A percentile compares a stretch with the other conserved stretches of the same genome.
These are phyloP conservation scores for Berghia stephanieae DNA, from an alignment of 1,140 invertebrate species.

Conservation along the genomic window DNA sequence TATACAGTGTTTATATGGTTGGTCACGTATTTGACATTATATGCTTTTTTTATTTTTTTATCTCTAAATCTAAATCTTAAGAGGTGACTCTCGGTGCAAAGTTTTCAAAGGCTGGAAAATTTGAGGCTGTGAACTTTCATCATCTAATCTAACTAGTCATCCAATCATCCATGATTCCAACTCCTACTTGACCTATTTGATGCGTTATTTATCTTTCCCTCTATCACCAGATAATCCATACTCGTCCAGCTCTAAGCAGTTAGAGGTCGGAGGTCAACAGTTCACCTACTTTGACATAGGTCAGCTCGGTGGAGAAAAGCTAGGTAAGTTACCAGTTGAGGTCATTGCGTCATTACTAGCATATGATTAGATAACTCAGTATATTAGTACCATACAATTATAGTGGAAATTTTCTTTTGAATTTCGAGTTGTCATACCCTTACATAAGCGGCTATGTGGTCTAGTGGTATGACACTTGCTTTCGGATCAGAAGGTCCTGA, in stretches of 20 bases:
- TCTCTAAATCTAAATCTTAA: too few relatives aligned
- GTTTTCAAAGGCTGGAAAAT: too few relatives aligned
- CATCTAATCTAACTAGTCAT: too few relatives aligned
- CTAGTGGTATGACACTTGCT: too few relatives aligned
- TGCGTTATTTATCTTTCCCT: background rate
- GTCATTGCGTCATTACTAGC: background rate
- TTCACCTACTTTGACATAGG: slow-evolving; percentile 27
- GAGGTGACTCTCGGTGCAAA: too few relatives aligned
- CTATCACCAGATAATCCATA: slow-evolving; percentile 23
- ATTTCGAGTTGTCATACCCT: background rate
- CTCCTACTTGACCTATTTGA: too few relatives aligned
- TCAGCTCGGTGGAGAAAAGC: slow-evolving; percentile 17
- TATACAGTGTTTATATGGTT: too few relatives aligned
- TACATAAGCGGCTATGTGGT: background rate
- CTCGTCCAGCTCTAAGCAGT: slow-evolving; percentile 5
- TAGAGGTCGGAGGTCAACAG: slow-evolving; percentile 18
- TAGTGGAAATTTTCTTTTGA: background rate
- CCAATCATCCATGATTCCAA: too few relatives aligned
- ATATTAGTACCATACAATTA: background rate
- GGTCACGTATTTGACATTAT: too few relatives aligned
- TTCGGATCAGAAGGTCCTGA: too few relatives aligned
- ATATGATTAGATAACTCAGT: background rate
- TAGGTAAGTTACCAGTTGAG: slow-evolving; percentile 7
- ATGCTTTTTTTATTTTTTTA: too few relatives aligned
- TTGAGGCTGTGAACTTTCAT: too few relatives aligned